Conservation (phyloP, 2,888 invertebrate species). For the Eucriotettix oculatus region DNA sequence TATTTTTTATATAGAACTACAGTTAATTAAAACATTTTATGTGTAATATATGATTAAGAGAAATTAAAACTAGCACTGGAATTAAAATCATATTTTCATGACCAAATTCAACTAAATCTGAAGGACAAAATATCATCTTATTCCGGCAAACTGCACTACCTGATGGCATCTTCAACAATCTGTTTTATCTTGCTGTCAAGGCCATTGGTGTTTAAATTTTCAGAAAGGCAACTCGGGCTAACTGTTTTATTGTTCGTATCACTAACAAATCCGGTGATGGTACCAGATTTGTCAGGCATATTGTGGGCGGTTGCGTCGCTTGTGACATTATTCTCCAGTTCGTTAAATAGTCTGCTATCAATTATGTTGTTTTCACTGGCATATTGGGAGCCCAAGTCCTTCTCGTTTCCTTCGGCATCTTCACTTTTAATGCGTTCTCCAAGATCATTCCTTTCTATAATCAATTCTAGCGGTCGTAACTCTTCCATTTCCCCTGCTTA, state of each 20-base stretch:
- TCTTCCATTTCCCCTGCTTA: neutral
- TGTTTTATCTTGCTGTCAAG: conserved; percentile 30
- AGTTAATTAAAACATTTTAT: no score
- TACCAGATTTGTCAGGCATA: no score
- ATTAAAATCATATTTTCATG: no score
- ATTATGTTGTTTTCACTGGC: neutral
- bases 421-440: neutral
- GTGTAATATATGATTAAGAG: no score
- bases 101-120: no score
- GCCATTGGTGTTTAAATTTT: conserved; percentile 3
- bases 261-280: no score
- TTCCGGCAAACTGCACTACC: conserved; percentile 23
- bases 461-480: neutral
- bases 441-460: neutral
- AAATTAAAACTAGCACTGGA: no score
- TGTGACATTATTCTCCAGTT: no score
- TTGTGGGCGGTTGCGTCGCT: no score
- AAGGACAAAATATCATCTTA: no score
- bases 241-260: neutral
- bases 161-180: conserved; percentile 45
- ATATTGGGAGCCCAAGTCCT: neutral
- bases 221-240: neutral
- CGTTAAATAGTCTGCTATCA: no score
- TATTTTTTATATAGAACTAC: no score
- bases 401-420: neutral